Base-by-base conservation (phyloP, 2,888 invertebrate genomes). In the Pandemis cinnamomeana region DNA sequence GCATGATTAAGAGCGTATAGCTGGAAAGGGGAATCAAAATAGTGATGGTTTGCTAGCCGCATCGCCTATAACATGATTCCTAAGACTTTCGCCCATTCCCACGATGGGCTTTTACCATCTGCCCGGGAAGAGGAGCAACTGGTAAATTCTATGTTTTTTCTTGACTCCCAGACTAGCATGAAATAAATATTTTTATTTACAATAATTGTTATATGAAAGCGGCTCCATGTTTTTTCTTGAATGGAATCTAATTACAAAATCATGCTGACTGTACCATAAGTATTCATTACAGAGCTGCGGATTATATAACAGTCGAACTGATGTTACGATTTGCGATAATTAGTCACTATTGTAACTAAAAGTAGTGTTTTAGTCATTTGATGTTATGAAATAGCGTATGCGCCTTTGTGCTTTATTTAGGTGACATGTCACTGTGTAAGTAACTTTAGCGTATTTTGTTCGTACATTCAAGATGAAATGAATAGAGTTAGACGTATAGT, bases 321-420 rank as follows among this genome's bases (percentile, higher is more conserved):
- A 58, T 27, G 58, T 58, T 58, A 58, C 58, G 58, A 58, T 58
- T 58, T 10, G 27, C 58, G 58, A 58, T 27, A 27, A 58, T 58
- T 58, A 58, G 27, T 20, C 15, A n/a, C n/a, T 58, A 58, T 58
- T 58, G 58, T 58, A 27, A 27, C 27, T 58, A 10, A 58, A 58
- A 58, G 3, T 58, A 27, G 1, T 27, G 58, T 58, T 58, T 58
- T 58, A 27, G 58, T 27, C 58, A 10, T 27, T 11, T 20, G 8
- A 15, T 55, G 27, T 58, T 58, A 58, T 58, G 58, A 27, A 20
- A 58, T 58, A 11, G 10, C 11, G 27, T 8, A 20, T 27, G 27
- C 27, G 58, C 58, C 27, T 58, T 58, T 20, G 11, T 27, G 10
- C 11, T 27, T 58, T 46, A 11, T 58, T 36, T 27, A 27, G 10